These are phyloP conservation scores for Sceloporus tristichus DNA, from an alignment of 2,113 vertebrate species.

Conservation along the genomic window DNA sequence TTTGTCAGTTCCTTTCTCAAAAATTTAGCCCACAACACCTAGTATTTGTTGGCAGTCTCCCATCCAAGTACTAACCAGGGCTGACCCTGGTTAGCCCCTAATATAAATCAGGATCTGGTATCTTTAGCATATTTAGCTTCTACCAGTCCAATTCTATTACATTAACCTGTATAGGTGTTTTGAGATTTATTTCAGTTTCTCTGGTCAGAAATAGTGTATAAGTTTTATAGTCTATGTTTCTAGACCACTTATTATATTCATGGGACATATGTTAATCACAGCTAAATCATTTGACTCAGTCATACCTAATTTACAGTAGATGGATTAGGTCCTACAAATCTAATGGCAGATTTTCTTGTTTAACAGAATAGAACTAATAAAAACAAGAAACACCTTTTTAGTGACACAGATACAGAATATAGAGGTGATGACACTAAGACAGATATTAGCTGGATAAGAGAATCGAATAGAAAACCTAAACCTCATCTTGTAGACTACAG, in stretches of 20 bases:
- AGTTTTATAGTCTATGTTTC: neutral
- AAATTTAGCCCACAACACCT: neutral
- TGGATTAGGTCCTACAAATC: slow-evolving; percentile 9
- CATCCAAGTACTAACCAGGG: too few species aligned
- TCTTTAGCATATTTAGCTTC: too few species aligned
- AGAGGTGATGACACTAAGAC: slow-evolving; percentile 81
- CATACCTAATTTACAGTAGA: neutral
- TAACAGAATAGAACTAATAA: slow-evolving; percentile 64
- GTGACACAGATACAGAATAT: slow-evolving; percentile 88
- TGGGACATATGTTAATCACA: neutral
- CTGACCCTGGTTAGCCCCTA: too few species aligned
- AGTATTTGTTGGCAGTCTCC: neutral
- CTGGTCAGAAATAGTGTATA: neutral
- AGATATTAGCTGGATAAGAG: slow-evolving; percentile 88
- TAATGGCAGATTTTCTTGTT: slow-evolving; percentile 16
- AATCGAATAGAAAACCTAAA: slow-evolving; percentile 83
- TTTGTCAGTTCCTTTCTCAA: neutral
- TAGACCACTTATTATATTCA: neutral
- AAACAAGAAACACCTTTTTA: slow-evolving; percentile 87
- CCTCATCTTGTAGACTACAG: slow-evolving; percentile 83
- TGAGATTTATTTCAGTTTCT: neutral
- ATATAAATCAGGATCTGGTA: too few species aligned
- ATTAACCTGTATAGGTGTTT: neutral
- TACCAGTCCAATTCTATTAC: neutral
- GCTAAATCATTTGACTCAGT: neutral